Conservation (phyloP, 2,888 invertebrate genomes). For the Colostygia pectinataria region DNA sequence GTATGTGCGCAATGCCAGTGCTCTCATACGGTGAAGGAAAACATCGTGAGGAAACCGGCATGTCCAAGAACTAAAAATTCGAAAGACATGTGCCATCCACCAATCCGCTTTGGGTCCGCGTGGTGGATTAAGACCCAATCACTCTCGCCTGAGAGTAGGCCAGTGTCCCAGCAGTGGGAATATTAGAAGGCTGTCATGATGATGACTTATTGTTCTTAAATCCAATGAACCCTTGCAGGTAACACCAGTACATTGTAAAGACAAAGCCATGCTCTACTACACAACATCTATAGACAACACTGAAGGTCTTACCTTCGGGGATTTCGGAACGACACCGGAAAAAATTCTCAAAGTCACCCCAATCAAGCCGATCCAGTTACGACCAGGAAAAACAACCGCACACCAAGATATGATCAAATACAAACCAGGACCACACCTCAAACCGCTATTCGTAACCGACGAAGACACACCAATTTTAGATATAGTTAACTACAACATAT, state of each 20-base stretch:
- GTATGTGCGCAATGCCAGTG: no score
- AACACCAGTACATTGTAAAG: neutral
- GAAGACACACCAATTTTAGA: neutral
- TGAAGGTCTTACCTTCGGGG: conserved; percentile 8
- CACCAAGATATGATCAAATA: no score
- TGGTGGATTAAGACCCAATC: no score
- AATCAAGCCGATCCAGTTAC: neutral
- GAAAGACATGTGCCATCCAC: no score
- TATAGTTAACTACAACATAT: conserved; percentile 3
- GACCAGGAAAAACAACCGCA: neutral
- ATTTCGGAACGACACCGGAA: conserved; percentile 1
- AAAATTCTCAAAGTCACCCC: neutral
- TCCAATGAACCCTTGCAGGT: neutral
- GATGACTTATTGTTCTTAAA: no score
- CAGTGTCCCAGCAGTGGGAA: no score
- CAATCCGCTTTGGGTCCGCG: no score
- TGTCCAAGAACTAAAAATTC: no score
- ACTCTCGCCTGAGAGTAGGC: no score
- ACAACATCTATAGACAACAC: neutral
- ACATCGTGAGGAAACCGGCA: no score
- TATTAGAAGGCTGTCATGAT: no score
- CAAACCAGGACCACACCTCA: conserved; percentile 6
- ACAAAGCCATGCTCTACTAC: conserved; percentile 2
- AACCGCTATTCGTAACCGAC: neutral
- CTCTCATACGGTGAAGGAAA: no score